Evolutionary conservation across 1,140 invertebrate genomes (phyloP), one percentile per base, ranked within the genome.

Genomic region (Campoletis sonorensis): DNA sequence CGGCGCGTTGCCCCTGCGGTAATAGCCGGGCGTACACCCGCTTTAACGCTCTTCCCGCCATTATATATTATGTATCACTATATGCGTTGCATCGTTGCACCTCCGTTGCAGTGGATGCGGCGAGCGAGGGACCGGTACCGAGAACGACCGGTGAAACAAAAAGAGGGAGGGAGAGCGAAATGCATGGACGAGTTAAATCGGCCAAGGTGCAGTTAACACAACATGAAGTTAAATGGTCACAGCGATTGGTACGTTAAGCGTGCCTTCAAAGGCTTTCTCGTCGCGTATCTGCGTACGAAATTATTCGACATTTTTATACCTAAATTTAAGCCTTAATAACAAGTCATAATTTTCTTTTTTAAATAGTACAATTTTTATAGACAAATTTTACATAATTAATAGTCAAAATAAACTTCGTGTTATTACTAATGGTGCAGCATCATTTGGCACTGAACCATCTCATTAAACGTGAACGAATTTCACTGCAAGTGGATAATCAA

Each of bases 161-260:
- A 21, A 54, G 51, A 45, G 40, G 40, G 40, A 54, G 40, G 45
- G 27, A 80, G 49, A 40, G 72, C 51, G 80, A 82, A 33, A 73
- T 73, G 81, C 67, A 64, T 78, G 81, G 77, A 76, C 68, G 81
- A 58, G 72, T 45, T 30, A 79, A 82, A 82, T 79, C 76, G 80
- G 68, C 61, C 49, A 11, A 11, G 72, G 13, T 82, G 61, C 67
- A 82, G 76, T 79, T 72, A 82, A 58, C 68, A 37, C 37, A 45
- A 45, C 37, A 49, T 33, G 23, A 75, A 26, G n/a, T 18, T 30
- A n/a, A 33, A 54, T n/a, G 23, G 49, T 75, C 27, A 77, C 79
- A 80, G 49, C 75, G 67, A 54, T 75, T 54, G 72, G 72, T 51
- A 75, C 3, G 1, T 75, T 54, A 54, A 54, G 51, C 51, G n/a